A percentile compares a stretch with the other conserved stretches of the same genome.
phyloP scores from a whole-genome alignment of 2,113 vertebrate species.

The Morphnarchus princeps region DNA sequence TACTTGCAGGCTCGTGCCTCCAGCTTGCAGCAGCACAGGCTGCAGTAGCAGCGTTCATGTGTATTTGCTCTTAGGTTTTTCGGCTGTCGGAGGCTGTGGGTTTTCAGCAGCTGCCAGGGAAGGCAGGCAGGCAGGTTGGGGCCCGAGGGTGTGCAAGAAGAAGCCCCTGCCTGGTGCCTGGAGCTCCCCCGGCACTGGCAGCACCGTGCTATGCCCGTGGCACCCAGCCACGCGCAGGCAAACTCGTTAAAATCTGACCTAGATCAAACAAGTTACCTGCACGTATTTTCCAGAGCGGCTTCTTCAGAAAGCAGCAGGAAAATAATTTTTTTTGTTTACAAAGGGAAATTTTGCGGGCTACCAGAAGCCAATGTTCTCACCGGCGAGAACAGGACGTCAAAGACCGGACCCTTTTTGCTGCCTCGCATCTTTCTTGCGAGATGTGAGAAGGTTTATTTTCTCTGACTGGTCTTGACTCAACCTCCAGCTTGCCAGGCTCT shows the following conservation, averaged over 20 bases:
- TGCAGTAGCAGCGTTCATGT: background rate
- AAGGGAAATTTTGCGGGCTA: slow-evolving; percentile 3
- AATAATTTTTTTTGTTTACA: slow-evolving; percentile 7
- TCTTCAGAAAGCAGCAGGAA: background rate
- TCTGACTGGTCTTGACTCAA: background rate
- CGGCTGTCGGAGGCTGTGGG: background rate
- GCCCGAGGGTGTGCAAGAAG: background rate
- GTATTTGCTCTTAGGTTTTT: background rate
- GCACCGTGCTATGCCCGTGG: background rate
- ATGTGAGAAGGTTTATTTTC: background rate
- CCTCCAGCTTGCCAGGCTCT: background rate
- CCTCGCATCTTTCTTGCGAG: background rate
- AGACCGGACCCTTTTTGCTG: background rate
- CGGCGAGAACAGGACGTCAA: background rate
- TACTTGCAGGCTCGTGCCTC: background rate
- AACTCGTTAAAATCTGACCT: slow-evolving; percentile 35
- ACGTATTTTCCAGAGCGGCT: background rate
- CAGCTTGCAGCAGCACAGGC: background rate
- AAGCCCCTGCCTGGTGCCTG: background rate
- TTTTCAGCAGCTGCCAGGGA: background rate
- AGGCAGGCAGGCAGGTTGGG: background rate
- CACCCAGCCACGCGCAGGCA: background rate
- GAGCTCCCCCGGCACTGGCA: background rate
- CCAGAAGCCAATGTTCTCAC: background rate
- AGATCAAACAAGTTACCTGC: slow-evolving; percentile 40